Evolutionary conservation across 2,797 vertebrate genomes (phyloP).

Genomic region (Microctenopoma steveboyesi): DNA sequence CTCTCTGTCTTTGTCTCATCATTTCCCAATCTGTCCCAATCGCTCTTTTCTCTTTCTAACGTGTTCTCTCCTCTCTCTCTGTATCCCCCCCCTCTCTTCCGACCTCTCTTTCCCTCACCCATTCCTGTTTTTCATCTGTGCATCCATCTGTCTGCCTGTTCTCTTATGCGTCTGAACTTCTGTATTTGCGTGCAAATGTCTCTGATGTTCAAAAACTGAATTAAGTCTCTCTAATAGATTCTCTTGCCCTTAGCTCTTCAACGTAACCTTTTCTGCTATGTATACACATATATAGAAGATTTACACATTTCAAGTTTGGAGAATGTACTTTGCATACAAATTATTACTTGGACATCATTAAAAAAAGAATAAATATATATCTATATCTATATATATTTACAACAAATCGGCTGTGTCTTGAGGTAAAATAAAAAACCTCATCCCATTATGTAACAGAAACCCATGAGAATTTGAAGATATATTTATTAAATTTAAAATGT

Average conservation of each 20-base stretch:
- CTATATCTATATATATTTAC: not conserved
- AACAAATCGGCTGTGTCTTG: not conserved
- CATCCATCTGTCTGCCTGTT: conserved; percentile 40
- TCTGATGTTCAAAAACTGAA: conserved; percentile 41
- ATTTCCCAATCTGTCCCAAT: conserved; percentile 20
- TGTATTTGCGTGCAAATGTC: conserved; percentile 27
- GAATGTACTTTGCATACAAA: conserved; percentile 15
- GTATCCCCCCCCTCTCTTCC: not conserved
- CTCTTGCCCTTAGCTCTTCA: conserved; percentile 15
- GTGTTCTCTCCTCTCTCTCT: not conserved
- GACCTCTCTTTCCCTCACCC: not conserved
- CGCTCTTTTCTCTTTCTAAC: not conserved
- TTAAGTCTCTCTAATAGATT: conserved; percentile 31
- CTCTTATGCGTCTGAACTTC: conserved; percentile 29
- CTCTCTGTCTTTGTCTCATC: conserved; percentile 32
- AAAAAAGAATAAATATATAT: too few species aligned
- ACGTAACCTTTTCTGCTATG: not conserved
- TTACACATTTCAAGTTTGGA: not conserved
- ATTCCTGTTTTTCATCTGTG: conserved; percentile 28
- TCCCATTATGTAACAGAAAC: not conserved
- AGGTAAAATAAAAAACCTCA: conserved; percentile 21
- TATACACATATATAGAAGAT: not conserved
- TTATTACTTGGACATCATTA: not conserved
- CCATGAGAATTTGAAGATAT: conserved; percentile 17
- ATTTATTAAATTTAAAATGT: conserved; percentile 11